Evolutionary conservation across 2,797 vertebrate genomes (phyloP).

Genomic region (Babyrousa celebensis): DNA sequence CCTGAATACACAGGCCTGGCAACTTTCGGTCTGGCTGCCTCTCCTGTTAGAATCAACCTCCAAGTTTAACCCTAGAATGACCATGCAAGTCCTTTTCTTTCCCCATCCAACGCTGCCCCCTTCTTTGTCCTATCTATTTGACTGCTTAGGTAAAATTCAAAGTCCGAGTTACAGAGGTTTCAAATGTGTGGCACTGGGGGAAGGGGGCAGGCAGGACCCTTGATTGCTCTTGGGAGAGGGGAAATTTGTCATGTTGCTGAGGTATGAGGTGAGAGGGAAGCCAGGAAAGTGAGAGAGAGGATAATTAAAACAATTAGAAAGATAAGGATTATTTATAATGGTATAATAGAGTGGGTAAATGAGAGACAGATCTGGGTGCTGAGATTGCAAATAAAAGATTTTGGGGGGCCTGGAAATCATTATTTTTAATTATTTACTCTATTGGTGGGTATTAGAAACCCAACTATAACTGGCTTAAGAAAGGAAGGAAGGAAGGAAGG

Average conservation of each 20-base stretch:
- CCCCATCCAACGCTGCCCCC: no score
- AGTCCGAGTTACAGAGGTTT: slow-evolving; percentile 18
- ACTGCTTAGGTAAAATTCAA: neutral
- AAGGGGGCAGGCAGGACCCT: neutral
- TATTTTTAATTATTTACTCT: slow-evolving; percentile 5
- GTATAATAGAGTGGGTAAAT: neutral
- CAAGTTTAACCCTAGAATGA: neutral
- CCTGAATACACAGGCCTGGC: neutral
- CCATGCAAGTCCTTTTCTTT: neutral
- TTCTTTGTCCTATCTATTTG: neutral
- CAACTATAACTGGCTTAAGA: slow-evolving; percentile 28
- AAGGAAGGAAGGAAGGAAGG: neutral
- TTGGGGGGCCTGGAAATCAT: neutral
- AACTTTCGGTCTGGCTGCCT: neutral
- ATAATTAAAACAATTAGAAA: neutral
- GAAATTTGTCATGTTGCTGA: neutral
- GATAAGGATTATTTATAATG: neutral
- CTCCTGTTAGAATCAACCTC: neutral
- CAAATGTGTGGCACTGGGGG: neutral
- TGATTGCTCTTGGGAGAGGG: neutral
- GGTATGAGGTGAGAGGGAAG: neutral
- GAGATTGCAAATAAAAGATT: slow-evolving; percentile 35
- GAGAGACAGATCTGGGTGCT: slow-evolving; percentile 27
- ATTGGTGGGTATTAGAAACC: slow-evolving; percentile 55
- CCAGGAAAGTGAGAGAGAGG: neutral